A percentile compares a stretch with the other conserved stretches of the same genome.
These are phyloP conservation scores for Iguana delicatissima DNA, from an alignment of 2,797 vertebrate species.

Conservation along the genomic window DNA sequence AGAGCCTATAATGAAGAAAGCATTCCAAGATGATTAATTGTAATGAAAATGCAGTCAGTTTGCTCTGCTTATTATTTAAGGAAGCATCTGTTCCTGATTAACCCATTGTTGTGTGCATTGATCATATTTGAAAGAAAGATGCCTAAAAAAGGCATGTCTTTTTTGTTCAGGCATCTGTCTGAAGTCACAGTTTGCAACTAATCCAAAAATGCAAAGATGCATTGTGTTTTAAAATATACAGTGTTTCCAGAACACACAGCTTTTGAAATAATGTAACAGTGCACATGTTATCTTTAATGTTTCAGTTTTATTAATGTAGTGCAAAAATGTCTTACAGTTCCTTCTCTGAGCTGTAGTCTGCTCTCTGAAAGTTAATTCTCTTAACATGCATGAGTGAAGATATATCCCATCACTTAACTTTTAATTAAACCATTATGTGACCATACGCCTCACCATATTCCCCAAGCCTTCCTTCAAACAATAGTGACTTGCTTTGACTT, in stretches of 20 bases:
- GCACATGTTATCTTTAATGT: neutral
- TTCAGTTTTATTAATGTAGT: neutral
- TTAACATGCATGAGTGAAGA: neutral
- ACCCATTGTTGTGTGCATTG: conserved; percentile 49
- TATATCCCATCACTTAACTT: neutral
- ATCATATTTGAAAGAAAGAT: conserved; percentile 35
- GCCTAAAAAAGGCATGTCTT: conserved; percentile 27
- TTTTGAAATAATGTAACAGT: conserved; percentile 17
- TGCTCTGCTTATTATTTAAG: conserved; percentile 29
- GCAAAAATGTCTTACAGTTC: neutral
- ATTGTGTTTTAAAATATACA: neutral
- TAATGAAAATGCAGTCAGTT: conserved; percentile 34
- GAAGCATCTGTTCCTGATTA: conserved; percentile 51
- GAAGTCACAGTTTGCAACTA: neutral
- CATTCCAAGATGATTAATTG: conserved; percentile 21
- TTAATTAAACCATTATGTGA: neutral
- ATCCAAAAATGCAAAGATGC: neutral
- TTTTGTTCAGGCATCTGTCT: conserved; percentile 29
- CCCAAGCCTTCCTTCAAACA: neutral
- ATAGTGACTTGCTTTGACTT: fast-evolving
- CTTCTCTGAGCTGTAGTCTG: neutral
- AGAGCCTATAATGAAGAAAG: conserved; percentile 21
- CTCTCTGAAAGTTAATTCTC: conserved; percentile 7
- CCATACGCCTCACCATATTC: neutral
- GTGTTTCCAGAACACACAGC: neutral